Base-by-base conservation (phyloP, 2,888 invertebrate genomes). In the Sminthurinus aureus region DNA sequence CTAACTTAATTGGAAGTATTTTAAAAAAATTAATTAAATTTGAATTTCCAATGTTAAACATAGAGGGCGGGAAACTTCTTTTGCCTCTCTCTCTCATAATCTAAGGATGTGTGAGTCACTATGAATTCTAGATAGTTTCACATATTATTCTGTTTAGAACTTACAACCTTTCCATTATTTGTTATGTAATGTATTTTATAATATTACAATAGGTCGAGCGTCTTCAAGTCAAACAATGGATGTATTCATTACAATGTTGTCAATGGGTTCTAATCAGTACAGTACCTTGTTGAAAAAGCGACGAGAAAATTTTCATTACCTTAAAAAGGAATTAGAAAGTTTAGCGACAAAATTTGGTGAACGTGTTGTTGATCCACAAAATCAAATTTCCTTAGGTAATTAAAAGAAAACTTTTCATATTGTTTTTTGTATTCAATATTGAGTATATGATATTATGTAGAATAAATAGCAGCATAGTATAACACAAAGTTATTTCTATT, bases 161-260 rank as follows among this genome's bases (percentile, higher is more conserved):
- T 58, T 58, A 58, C 11, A 58, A 58, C 15, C 58, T 58, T 58
- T 58, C n/a, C n/a, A n/a, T n/a, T n/a, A n/a, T n/a, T n/a, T n/a
- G n/a, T n/a, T n/a, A 38, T 38, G 6, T 38, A 38, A 15, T 75
- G 18, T 24, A 38, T 76, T 77, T 77, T 11, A 6, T 38, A 1
- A 58, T 83, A 86, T 89, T 84, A 90, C 38, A 38, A 38, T 6
- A 91, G 94, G 95, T 58, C 91, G 95, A 85, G 95, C 94, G 4
- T 94, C 94, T 50, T 92, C 93, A 12, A 93, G 93, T 81, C 94
- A 95, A 82, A 92, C 93, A 0, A 91, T 94, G 87, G 95, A 96
- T 90, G 92, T 95, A 11, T 93, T 95, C 89, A 94, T 96, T 89
- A 96, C 95, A 0, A 90, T 96, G 18, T 90, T 96, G 69, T 93